Percentiles rank a stretch among this genome's conserved stretches.
Conservation (phyloP, 2,888 invertebrate genomes). For the Dromius quadrimaculatus region DNA sequence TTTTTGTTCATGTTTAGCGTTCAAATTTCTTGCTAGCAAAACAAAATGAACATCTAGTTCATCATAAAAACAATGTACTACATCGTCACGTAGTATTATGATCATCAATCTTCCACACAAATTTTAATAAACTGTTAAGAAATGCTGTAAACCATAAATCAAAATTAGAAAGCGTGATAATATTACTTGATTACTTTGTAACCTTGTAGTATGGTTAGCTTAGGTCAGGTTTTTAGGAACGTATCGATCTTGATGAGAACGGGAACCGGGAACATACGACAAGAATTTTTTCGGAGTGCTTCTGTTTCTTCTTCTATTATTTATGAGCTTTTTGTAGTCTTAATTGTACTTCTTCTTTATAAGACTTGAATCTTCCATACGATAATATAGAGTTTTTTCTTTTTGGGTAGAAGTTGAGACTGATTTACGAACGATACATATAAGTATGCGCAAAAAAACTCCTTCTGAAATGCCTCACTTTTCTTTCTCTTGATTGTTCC, state of each 20-base stretch:
- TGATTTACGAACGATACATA: too few species aligned
- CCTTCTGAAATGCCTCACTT: too few species aligned
- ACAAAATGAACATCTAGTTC: neutral
- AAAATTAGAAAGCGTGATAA: slow-evolving; percentile 19
- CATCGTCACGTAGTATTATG: slow-evolving; percentile 12
- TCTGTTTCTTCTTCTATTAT: too few species aligned
- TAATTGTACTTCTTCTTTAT: too few species aligned
- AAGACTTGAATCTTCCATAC: too few species aligned
- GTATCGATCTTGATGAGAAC: slow-evolving; percentile 23
- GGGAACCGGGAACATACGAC: too few species aligned
- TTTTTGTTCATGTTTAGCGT: neutral
- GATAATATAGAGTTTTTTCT: too few species aligned
- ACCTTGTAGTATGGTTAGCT: slow-evolving; percentile 11
- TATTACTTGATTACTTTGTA: slow-evolving; percentile 6
- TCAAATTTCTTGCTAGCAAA: neutral
- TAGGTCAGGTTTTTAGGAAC: slow-evolving; percentile 38
- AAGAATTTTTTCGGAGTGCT: too few species aligned
- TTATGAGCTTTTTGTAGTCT: too few species aligned
- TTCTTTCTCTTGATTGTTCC: slow-evolving; percentile 16
- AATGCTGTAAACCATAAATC: slow-evolving; percentile 28
- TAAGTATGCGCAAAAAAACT: too few species aligned
- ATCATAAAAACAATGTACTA: slow-evolving; percentile 1
- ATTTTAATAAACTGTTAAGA: slow-evolving; percentile 20
- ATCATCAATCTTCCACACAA: slow-evolving; percentile 24
- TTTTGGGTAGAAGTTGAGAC: too few species aligned